Conservation (phyloP, 2,113 vertebrate species). For the Prionailurus bengalensis region DNA sequence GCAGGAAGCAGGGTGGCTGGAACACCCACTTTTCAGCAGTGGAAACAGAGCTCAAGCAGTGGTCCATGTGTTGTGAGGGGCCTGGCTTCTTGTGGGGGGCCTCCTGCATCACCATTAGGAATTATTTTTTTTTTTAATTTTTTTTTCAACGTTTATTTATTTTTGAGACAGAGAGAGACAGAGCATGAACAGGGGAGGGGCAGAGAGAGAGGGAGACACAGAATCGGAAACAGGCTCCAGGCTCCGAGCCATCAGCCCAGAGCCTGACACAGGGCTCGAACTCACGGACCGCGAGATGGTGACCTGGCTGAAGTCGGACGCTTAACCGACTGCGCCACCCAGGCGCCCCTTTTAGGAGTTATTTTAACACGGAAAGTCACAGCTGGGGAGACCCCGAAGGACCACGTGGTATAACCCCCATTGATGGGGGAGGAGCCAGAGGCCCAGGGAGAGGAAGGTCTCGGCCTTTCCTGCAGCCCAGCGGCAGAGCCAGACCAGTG, state of each 20-base stretch:
- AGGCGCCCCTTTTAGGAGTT: background rate
- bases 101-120: background rate
- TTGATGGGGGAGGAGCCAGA: background rate
- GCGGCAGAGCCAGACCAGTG: background rate
- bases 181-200: too few species aligned
- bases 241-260: too few species aligned
- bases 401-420: background rate
- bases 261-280: too few species aligned
- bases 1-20: background rate
- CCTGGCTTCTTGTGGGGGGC: background rate
- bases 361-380: background rate
- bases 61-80: background rate
- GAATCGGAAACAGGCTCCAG: too few species aligned
- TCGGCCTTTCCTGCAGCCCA: background rate
- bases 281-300: too few species aligned
- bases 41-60: background rate
- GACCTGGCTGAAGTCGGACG: too few species aligned
- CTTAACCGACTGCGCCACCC: too few species aligned
- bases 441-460: background rate
- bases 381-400: background rate
- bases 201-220: too few species aligned
- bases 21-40: background rate
- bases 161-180: too few species aligned
- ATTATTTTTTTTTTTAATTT: background rate
- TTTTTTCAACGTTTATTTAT: too few species aligned